Evolutionary conservation across 2,797 vertebrate genomes (phyloP), one percentile per base, ranked within the genome.

Genomic region (Neosilurus hyrtlii): DNA sequence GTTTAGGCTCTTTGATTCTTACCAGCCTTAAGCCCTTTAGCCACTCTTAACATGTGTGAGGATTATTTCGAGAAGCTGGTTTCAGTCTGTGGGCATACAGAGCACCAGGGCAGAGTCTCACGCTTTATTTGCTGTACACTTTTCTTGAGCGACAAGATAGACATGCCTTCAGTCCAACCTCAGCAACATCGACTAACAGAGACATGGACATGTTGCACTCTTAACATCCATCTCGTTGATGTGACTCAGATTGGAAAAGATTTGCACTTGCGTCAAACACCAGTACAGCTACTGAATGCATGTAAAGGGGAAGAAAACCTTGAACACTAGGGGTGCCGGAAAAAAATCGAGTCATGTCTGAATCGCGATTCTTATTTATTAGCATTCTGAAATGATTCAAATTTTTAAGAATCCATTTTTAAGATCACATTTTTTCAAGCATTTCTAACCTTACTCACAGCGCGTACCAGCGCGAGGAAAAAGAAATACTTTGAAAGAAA

Each of bases 51-150:
- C 24, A n/a, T 9, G 43, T 14, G 7, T 63, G 65, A 79, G 65
- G 56, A 30, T 37, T 82, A 26, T 82, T 67, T 10, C n/a, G 75
- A 43, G 49, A 75, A 30, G 62, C 54, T 67, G 56, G 37, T 43
- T 71, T 12, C 37, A 37, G 43, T 24, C 35, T 43, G 81, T 75
- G 75, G 66, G n/a, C 7, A 37, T 54, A 16, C 37, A 24, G 30
- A 70, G 35, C 81, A n/a, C 63, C 51, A 49, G 52, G 35, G 63
- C 81, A 11, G 56, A 14, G 37, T 68, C 67, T 77, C 73, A 76
- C 9, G 12, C 65, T 70, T 62, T 70, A 49, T 83, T 74, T 74
- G 26, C 71, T 52, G 52, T 20, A 22, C 15, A 20, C 35, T 70
- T 10, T 30, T 63, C 14, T 61, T 35, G 51, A 83, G 43, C 30